Base-by-base conservation (phyloP, 2,797 vertebrate species). In the Clangula hyemalis region DNA sequence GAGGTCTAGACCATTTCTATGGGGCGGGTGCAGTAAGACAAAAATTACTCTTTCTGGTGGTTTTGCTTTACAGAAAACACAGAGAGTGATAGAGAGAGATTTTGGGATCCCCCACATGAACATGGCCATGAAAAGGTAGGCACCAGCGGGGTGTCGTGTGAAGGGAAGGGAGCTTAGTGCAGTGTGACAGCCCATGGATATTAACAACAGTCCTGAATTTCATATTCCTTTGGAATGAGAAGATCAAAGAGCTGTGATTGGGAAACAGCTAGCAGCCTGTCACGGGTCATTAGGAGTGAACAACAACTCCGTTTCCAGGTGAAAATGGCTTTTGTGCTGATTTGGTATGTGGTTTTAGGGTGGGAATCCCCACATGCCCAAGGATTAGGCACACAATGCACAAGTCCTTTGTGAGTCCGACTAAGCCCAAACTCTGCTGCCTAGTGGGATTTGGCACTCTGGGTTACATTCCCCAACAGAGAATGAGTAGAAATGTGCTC, bases 61-160 rank as follows among this genome's bases (percentile, higher is more conserved):
- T 25, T 49, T 49, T 49, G 22, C 47, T 13, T 49, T 49, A 25
- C 47, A 25, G 47, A 25, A 25, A 49, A 22, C 47, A 49, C 12
- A 49, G 47, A 24, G 47, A 49, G 22, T 49, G 47, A 47, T 5
- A 25, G 22, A 49, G 47, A 49, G 47, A 49, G 47, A 6, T n/a
- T 85, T 36, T 61, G 75, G 72, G 74, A 83, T 94, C 89, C 53
- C 82, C 62, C 53, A 28, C n/a, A 39, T 64, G 74, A 90, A 68
- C 0, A 7, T 75, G 90, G 66, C 85, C 83, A 17, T 43, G 58
- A 93, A 93, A 93, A 93, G 80, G 71, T 56, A 80, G 92, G 92
- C 78, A 91, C 70, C 93, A 93, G 83, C 77, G 84, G 96, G 90
- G 73, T 88, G 87, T 75, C 76, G 51, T 66, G 90, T 61, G 94